Evolutionary conservation across 2,113 vertebrate genomes (phyloP).

Genomic region (western clawed frog (Xenopus tropicalis)): UCB_Xtro_10.0 CM004449.2:85538001-85538500

Average conservation of each 20-base stretch:
- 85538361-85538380: conserved; percentile 47
- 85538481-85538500: not conserved
- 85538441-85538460: not conserved
- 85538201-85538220: conserved; percentile 79
- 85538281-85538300: conserved; percentile 83
- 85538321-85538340: conserved; percentile 56
- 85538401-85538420: conserved; percentile 17
- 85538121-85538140: not conserved
- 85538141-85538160: conserved; percentile 52
- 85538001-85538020: too few relatives aligned
- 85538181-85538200: conserved; percentile 49
- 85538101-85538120: not conserved
- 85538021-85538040: too few relatives aligned
- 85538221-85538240: conserved; percentile 75
- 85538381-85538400: not conserved
- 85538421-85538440: conserved; percentile 1
- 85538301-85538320: conserved; percentile 58
- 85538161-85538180: conserved; percentile 66
- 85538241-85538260: conserved; percentile 61
- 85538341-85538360: conserved; percentile 60
- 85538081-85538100: too few relatives aligned
- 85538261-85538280: conserved; percentile 68
- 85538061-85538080: too few relatives aligned
- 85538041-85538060: too few relatives aligned
- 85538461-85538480: not conserved